Evolutionary conservation across 2,113 vertebrate genomes (phyloP), one percentile per base, ranked within the genome.

Genomic region (Dipodomys ordii): DNA sequence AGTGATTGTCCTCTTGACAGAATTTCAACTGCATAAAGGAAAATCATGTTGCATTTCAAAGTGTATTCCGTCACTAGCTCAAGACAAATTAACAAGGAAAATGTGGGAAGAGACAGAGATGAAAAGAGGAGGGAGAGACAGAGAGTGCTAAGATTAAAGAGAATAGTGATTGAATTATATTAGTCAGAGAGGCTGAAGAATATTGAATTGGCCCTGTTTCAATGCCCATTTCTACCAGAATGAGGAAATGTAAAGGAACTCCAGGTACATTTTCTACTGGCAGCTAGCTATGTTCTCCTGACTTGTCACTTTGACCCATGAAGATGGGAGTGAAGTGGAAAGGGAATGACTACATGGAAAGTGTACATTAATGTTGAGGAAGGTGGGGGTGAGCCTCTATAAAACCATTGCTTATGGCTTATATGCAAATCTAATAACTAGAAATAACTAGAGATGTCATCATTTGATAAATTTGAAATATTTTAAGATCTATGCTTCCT

Each of bases 11-110:
- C 64, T 88, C 64, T 87, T 89, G 72, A 68, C 74, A 96, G 77
- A 67, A 27, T 71, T 30, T 30, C 64, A 90, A 46, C 25, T 90
- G 28, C 78, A 88, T 62, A 87, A 92, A 16, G 32, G 73, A 81
- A 18, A 76, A 93, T 87, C 62, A 64, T 67, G 88, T 93, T 94
- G 49, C 39, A 87, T 39, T 46, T 94, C 39, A 87, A 95, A 92
- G 32, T 95, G 27, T 95, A 87, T 94, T 68, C 78, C 16, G 64
- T 15, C 80, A 94, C 88, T 90, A 88, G 88, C 35, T 95, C 85
- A 88, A 83, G 35, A 73, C n/a, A 19, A 67, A 85, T 73, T 76
- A 85, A 84, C 62, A 83, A 32, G 46, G 76, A 67, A 28, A 87
- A n/a, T 23, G 74, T 4, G 35, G 44, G 27, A 4, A 39, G 64